These are phyloP conservation scores for Rhizomys pruinosus DNA, from an alignment of 2,113 vertebrate species.

Conservation along the genomic window DNA sequence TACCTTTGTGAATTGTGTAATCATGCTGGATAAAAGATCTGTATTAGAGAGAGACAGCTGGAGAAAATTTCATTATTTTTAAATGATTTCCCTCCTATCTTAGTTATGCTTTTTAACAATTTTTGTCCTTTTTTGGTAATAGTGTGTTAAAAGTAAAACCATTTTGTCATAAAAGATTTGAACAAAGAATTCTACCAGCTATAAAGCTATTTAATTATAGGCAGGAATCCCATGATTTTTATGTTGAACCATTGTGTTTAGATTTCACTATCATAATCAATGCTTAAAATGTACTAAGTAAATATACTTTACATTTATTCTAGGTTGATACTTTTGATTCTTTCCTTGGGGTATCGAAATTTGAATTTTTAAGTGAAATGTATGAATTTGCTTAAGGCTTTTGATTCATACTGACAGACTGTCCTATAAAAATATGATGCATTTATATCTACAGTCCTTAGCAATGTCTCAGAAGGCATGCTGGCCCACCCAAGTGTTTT, in stretches of 20 bases:
- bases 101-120: neutral
- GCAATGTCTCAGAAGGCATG: neutral
- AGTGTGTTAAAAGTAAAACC: neutral
- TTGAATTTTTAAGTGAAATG: neutral
- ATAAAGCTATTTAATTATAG: neutral
- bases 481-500: neutral
- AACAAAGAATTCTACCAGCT: neutral
- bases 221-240: neutral
- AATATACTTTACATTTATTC: constrained; percentile 11
- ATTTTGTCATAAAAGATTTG: neutral
- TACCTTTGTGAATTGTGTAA: neutral
- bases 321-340: neutral
- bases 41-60: too few relatives aligned
- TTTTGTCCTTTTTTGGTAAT: constrained; percentile 2
- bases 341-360: neutral
- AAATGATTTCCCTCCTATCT: neutral
- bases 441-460: neutral
- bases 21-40: neutral
- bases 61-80: constrained; percentile 3
- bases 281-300: neutral
- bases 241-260: neutral
- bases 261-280: neutral
- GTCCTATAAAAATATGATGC: neutral
- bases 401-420: neutral
- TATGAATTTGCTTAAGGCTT: neutral